Evolutionary conservation across 2,888 invertebrate genomes (phyloP).

Genomic region (Elmis aenea): DNA sequence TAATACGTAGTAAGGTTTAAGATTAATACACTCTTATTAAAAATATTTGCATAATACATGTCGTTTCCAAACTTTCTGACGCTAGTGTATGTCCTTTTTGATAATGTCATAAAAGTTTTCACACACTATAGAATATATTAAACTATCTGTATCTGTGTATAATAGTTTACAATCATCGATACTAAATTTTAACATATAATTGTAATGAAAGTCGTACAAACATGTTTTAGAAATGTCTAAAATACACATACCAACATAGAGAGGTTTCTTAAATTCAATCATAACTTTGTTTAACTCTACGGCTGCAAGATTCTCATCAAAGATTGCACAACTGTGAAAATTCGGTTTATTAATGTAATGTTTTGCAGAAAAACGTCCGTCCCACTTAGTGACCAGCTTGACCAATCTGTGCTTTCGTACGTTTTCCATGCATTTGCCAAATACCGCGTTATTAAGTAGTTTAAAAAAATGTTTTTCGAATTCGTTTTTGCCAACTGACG

Average conservation of each 20-base stretch:
- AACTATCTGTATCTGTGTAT: conserved; percentile 24
- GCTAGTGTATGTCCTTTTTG: too few species aligned
- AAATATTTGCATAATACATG: too few species aligned
- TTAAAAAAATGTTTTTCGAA: conserved; percentile 16
- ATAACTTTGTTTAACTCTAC: conserved; percentile 17
- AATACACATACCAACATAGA: conserved; percentile 25
- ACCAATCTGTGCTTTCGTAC: conserved; percentile 39
- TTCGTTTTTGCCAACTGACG: conserved; percentile 7
- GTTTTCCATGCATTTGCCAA: conserved; percentile 42
- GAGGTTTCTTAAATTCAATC: conserved; percentile 23
- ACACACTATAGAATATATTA: conserved; percentile 12
- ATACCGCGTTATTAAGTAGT: conserved; percentile 23
- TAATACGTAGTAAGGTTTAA: too few species aligned
- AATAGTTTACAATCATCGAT: conserved; percentile 15
- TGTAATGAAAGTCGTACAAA: conserved; percentile 25
- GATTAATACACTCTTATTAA: too few species aligned
- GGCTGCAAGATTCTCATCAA: conserved; percentile 10
- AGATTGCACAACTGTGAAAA: conserved; percentile 13
- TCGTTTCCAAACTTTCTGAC: too few species aligned
- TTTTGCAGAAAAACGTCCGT: conserved; percentile 23
- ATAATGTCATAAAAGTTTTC: conserved; percentile 16
- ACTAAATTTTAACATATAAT: conserved; percentile 15
- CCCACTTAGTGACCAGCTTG: conserved; percentile 27
- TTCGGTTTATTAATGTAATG: conserved; percentile 13
- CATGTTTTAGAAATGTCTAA: conserved; percentile 23